Evolutionary conservation across 1,140 invertebrate species (phyloP), one percentile per base, ranked within the genome.

Genomic region (Cardiocondyla obscurior): DNA sequence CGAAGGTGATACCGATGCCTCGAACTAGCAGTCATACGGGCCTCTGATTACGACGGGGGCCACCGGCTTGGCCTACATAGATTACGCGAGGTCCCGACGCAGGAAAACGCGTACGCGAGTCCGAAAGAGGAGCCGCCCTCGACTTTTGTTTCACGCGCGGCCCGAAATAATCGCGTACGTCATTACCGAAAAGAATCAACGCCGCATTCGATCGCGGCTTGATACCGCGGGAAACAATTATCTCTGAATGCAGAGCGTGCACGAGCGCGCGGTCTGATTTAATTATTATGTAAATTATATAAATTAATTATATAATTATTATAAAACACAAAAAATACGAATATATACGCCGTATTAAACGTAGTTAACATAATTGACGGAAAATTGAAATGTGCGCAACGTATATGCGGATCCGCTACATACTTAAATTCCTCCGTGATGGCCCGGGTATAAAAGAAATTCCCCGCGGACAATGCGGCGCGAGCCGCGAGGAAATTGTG

Each of bases 31-130:
- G 46, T 65, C 85, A 93, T 94, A 92, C 90, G 93, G 93, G 93
- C 73, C 89, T 85, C 73, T 89, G 90, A 92, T 92, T 92, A 76
- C 51, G 89, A 86, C 87, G 82, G 72, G 65, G 73, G 85, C 87
- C 70, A 76, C 55, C 84, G 55, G 82, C 79, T 81, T 91, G 92
- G 81, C 92, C 93, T 91, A 93, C 89, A 93, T 93, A 90, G 93
- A 93, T 93, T 92, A 88, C 55, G 64, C 82, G 87, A 90, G 86
- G 86, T 79, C 85, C 88, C 85, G 85, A 72, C 73, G 39, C 44
- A 62, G 49, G 33, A 12, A 55, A 74, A 82, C 55, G 53, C 28
- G 42, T 0, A 33, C 19, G 3, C 1, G 39, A 57, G 22, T 4
- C 16, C 1, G 28, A 36, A 33, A 64, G 12, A 28, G 19, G n/a